Evolutionary conservation across 1,140 invertebrate species (phyloP).

Genomic region (Drosophila parvula): DNA sequence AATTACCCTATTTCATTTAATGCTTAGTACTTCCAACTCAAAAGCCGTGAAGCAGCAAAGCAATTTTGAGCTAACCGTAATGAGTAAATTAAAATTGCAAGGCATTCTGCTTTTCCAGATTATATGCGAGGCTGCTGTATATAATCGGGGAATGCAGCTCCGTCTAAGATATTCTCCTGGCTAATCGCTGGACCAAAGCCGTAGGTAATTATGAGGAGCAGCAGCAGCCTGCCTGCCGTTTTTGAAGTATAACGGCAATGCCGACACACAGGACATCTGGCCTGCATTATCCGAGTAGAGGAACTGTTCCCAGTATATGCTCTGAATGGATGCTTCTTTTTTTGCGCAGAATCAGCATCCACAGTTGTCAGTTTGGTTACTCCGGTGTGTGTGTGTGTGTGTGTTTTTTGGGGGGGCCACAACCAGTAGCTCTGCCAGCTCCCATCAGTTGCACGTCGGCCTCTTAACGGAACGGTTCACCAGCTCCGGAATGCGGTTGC

Average conservation of each 20-base stretch:
- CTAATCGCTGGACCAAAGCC: conserved; percentile 33
- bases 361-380: conserved; percentile 29
- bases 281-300: conserved; percentile 6
- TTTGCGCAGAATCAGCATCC: conserved; percentile 57
- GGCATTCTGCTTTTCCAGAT: neutral
- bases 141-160: conserved; percentile 15
- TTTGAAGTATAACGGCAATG: conserved; percentile 49
- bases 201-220: conserved; percentile 41
- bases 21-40: neutral
- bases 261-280: conserved; percentile 32
- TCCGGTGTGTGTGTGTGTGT: neutral
- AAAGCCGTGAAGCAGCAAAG: neutral
- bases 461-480: conserved; percentile 47
- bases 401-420: conserved; percentile 12
- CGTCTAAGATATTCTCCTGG: conserved; percentile 11
- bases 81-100: conserved; percentile 18
- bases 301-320: conserved; percentile 43
- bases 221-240: conserved; percentile 19
- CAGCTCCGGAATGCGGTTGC: conserved; percentile 40
- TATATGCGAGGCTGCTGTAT: neutral
- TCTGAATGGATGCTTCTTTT: neutral
- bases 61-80: neutral
- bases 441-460: conserved; percentile 45
- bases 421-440: conserved; percentile 7
- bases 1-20: neutral